phyloP scores from a whole-genome alignment of 2,888 invertebrate species.

The Spatulosminthurus flaviceps region DNA sequence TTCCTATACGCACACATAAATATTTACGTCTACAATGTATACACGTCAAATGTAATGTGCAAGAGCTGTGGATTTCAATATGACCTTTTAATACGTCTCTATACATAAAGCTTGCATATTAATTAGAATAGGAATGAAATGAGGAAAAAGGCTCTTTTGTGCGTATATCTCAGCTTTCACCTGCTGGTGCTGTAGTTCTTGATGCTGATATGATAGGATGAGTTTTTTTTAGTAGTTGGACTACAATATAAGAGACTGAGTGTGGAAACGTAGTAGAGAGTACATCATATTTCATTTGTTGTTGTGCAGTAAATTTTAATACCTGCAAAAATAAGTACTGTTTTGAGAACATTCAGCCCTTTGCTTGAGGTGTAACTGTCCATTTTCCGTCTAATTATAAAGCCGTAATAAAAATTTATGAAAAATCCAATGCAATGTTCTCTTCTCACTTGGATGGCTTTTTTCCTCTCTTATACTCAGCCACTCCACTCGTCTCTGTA shows the following conservation, averaged over 20 bases:
- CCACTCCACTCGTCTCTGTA: too few species aligned
- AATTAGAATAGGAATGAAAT: not conserved
- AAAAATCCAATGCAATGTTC: not conserved
- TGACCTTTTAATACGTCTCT: conserved; percentile 7
- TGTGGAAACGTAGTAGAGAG: not conserved
- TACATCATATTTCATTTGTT: conserved; percentile 16
- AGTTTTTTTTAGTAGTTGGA: too few species aligned
- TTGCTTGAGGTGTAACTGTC: conserved; percentile 1
- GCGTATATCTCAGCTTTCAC: not conserved
- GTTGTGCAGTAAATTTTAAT: not conserved
- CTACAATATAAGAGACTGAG: too few species aligned
- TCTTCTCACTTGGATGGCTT: not conserved
- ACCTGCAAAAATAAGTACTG: not conserved
- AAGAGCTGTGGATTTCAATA: not conserved
- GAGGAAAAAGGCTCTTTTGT: too few species aligned
- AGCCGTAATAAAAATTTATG: conserved; percentile 9
- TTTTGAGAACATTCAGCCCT: not conserved
- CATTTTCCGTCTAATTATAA: conserved; percentile 7
- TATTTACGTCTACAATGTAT: too few species aligned
- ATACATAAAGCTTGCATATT: not conserved
- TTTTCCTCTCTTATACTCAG: not conserved
- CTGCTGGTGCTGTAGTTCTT: not conserved
- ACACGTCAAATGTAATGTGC: too few species aligned
- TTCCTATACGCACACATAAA: too few species aligned
- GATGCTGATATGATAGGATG: not conserved